Conservation (phyloP, 2,113 vertebrate genomes). For the Globicephala melas region DNA sequence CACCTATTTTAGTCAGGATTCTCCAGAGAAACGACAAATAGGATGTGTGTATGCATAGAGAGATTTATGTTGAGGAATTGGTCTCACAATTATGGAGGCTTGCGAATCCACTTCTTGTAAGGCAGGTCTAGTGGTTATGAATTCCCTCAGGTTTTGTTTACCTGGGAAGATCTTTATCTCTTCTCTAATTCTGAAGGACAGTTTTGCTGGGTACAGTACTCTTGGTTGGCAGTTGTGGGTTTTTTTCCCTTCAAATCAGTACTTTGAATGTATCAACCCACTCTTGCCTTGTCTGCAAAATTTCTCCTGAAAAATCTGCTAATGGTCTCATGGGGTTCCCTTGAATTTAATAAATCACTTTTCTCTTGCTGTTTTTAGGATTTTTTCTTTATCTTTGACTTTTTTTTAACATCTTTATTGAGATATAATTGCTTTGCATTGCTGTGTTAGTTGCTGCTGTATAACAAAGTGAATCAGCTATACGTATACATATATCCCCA, state of each 20-base stretch:
- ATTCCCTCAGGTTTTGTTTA: background rate
- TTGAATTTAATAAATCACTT: background rate
- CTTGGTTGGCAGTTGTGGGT: background rate
- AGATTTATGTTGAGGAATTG: background rate
- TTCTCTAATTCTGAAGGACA: background rate
- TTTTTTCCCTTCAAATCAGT: background rate
- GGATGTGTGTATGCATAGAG: background rate
- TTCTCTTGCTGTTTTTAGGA: background rate
- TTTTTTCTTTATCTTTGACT: background rate
- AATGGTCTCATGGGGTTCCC: background rate
- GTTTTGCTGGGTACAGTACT: background rate
- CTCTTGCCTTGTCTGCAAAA: background rate
- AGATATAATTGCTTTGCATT: too few species aligned
- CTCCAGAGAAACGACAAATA: background rate
- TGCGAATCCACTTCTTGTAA: background rate
- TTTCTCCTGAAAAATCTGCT: background rate
- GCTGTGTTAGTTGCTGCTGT: too few species aligned
- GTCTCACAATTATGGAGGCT: background rate
- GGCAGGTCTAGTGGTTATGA: background rate
- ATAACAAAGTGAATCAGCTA: too few species aligned
- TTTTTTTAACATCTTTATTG: background rate
- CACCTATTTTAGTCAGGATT: background rate
- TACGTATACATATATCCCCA: too few species aligned
- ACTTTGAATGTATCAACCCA: background rate
- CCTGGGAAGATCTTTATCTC: background rate